Evolutionary conservation across 2,888 invertebrate species (phyloP).

Genomic region (Aporophyla nigra): DNA sequence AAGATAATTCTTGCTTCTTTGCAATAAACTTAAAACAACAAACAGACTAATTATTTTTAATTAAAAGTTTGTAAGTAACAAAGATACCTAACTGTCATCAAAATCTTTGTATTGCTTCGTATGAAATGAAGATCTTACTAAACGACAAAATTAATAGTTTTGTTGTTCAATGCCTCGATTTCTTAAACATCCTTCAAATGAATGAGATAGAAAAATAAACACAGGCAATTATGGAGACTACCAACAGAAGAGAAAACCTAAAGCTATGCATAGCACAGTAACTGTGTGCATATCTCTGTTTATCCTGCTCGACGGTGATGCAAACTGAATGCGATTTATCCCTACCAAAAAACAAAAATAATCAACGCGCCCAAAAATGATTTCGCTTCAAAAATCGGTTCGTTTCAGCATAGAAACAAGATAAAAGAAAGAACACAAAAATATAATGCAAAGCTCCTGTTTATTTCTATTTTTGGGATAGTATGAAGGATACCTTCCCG

Average conservation of each 20-base stretch:
- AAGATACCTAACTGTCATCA: conserved; percentile 15
- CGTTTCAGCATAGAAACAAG: background rate
- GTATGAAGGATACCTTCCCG: background rate
- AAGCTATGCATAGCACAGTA: background rate
- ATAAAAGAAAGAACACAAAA: background rate
- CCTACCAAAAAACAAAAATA: background rate
- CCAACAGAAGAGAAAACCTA: background rate
- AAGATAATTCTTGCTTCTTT: conserved; percentile 49
- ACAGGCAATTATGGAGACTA: background rate
- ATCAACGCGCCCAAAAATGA: background rate
- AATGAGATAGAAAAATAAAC: background rate
- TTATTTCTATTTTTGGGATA: background rate
- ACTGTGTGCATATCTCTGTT: too few species aligned
- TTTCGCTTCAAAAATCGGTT: background rate
- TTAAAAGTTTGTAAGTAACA: conserved; percentile 10
- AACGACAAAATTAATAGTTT: background rate
- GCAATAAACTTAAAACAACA: conserved; percentile 35
- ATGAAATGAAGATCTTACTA: background rate
- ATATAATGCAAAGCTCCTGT: background rate
- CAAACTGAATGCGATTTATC: too few species aligned
- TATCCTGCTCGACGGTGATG: too few species aligned
- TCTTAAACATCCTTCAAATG: background rate
- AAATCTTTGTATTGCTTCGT: background rate
- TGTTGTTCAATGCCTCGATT: background rate
- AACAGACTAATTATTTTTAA: conserved; percentile 55